Percentiles rank a stretch among this genome's conserved stretches.
phyloP scores from a whole-genome alignment of 1,140 invertebrate genomes.

The Anthonomus grandis region DNA sequence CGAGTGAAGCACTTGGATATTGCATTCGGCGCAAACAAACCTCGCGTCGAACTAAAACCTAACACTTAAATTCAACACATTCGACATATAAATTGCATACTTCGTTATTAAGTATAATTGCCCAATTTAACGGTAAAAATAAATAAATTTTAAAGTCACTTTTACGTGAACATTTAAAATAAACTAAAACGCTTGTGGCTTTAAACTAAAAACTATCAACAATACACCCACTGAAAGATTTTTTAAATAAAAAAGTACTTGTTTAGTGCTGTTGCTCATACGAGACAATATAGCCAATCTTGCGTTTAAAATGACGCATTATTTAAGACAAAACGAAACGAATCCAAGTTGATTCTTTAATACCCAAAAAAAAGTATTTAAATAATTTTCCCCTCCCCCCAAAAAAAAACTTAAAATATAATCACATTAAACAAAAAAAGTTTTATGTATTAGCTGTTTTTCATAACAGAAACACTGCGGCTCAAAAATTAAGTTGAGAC shows the following conservation, averaged over 20 bases:
- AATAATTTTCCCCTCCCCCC: slow-evolving; percentile 1
- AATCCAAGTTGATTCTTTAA: slow-evolving; percentile 24
- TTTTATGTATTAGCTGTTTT: slow-evolving; percentile 34
- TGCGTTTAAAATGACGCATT: slow-evolving; percentile 1
- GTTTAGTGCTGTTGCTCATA: slow-evolving; percentile 33
- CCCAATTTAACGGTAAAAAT: too few relatives aligned
- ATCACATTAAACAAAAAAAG: slow-evolving; percentile 20
- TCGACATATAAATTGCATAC: background rate
- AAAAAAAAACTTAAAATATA: slow-evolving; percentile 2
- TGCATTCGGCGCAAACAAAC: background rate
- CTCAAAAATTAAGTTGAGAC: slow-evolving; percentile 18
- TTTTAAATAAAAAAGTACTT: background rate
- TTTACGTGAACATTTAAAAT: background rate
- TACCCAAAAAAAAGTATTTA: background rate
- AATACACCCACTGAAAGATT: slow-evolving; percentile 15
- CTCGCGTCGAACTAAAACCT: background rate
- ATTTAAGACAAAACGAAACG: slow-evolving; percentile 11
- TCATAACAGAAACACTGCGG: slow-evolving; percentile 28
- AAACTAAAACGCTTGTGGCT: slow-evolving; percentile 11
- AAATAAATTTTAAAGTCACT: slow-evolving; percentile 9
- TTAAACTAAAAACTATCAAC: slow-evolving; percentile 7
- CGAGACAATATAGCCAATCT: slow-evolving; percentile 34
- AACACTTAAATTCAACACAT: background rate
- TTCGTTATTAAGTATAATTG: too few relatives aligned
- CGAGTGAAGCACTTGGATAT: background rate